Conservation (phyloP, 2,113 vertebrate species). For the Austrofundulus limnaeus region DNA sequence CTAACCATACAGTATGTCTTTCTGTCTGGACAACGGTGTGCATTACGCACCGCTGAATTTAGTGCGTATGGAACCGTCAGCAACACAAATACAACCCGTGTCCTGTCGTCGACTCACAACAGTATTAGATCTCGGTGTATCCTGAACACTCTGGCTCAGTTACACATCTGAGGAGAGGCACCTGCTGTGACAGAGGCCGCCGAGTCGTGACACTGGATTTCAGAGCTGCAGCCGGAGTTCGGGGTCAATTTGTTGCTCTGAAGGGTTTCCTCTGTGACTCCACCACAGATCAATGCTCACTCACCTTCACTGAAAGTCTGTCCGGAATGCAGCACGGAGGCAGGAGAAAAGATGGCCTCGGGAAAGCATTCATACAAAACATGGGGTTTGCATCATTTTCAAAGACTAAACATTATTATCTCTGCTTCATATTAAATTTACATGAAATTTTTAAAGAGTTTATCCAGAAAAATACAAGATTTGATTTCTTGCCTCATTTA, state of each 20-base stretch:
- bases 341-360: too few species aligned
- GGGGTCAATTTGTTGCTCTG: conserved; percentile 54
- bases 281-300: conserved; percentile 53
- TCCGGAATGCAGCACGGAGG: too few species aligned
- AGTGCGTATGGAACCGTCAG: conserved; percentile 44
- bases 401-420: too few species aligned
- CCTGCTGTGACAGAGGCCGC: conserved; percentile 48
- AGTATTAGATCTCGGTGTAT: conserved; percentile 55
- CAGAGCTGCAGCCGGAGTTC: conserved; percentile 31
- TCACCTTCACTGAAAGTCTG: conserved; percentile 36
- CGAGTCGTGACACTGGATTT: conserved; percentile 45
- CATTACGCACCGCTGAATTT: conserved; percentile 25
- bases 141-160: conserved; percentile 34
- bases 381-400: too few species aligned
- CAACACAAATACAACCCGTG: conserved; percentile 34
- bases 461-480: too few species aligned
- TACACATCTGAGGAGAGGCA: conserved; percentile 49
- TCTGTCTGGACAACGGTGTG: conserved; percentile 20
- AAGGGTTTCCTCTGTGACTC: conserved; percentile 24
- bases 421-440: too few species aligned
- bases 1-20: conserved; percentile 12
- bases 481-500: too few species aligned
- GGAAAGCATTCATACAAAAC: too few species aligned
- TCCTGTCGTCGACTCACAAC: conserved; percentile 40
- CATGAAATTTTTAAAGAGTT: too few species aligned